Conservation (phyloP, 2,113 vertebrate species). For the Zingel zingel region DNA sequence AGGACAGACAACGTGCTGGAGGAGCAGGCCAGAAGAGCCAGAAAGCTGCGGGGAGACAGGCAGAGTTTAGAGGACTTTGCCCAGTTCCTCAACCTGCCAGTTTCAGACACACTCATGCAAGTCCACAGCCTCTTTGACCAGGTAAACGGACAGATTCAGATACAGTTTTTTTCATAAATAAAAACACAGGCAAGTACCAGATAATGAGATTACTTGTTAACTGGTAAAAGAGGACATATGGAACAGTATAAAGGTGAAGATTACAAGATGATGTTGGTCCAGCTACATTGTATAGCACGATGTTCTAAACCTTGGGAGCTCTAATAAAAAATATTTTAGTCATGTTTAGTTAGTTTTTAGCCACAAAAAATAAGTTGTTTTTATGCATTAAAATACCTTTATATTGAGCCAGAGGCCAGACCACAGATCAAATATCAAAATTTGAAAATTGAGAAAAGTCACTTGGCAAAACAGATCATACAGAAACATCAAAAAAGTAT, state of each 20-base stretch:
- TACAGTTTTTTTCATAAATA: too few species aligned
- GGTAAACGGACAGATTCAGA: slow-evolving; percentile 73
- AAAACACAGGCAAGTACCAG: background rate
- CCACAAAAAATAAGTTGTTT: too few species aligned
- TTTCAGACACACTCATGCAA: slow-evolving; percentile 85
- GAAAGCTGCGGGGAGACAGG: slow-evolving; percentile 73
- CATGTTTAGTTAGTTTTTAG: too few species aligned
- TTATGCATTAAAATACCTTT: too few species aligned
- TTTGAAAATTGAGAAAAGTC: background rate
- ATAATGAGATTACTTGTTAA: background rate
- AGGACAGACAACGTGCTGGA: slow-evolving; percentile 83
- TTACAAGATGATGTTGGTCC: background rate
- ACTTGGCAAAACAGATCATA: background rate
- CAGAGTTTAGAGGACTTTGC: slow-evolving; percentile 86
- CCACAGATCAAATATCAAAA: too few species aligned
- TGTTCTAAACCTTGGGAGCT: too few species aligned
- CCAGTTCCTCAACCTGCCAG: slow-evolving; percentile 84
- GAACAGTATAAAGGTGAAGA: background rate
- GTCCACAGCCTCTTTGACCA: slow-evolving; percentile 91
- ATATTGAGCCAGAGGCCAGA: background rate
- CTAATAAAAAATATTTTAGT: too few species aligned
- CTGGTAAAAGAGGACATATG: background rate
- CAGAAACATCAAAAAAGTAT: background rate
- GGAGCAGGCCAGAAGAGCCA: slow-evolving; percentile 82
- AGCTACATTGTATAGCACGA: too few species aligned